Evolutionary conservation across 2,888 invertebrate genomes (phyloP).

Genomic region (Lepidochrysops patricia): DNA sequence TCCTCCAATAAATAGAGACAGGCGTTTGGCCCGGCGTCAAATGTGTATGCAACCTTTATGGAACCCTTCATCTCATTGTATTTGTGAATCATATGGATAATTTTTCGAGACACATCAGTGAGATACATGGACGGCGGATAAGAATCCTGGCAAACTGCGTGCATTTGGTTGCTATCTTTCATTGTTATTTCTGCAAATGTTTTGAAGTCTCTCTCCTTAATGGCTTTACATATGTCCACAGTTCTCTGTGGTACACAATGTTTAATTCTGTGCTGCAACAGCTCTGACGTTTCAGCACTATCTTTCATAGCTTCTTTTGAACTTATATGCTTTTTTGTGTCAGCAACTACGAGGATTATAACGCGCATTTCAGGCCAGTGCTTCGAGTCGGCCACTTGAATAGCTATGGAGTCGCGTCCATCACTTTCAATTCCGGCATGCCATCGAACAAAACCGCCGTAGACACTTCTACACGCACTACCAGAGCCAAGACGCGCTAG

Average conservation of each 20-base stretch:
- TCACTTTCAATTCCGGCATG: conserved; percentile 77
- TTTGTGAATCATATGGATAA: conserved; percentile 86
- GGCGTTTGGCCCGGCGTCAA: conserved; percentile 98
- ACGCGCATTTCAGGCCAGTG: conserved; percentile 95
- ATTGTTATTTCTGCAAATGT: conserved; percentile 95
- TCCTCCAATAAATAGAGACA: conserved; percentile 88
- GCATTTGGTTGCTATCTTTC: conserved; percentile 98
- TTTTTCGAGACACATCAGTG: conserved; percentile 88
- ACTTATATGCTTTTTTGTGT: conserved; percentile 85
- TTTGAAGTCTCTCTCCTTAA: conserved; percentile 82
- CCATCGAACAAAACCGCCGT: conserved; percentile 97
- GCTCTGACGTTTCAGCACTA: conserved; percentile 84
- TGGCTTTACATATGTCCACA: conserved; percentile 65
- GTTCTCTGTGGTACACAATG: conserved; percentile 83
- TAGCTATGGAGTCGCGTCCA: conserved; percentile 85
- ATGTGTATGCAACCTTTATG: conserved; percentile 92
- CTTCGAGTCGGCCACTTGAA: conserved; percentile 79
- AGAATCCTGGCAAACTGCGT: conserved; percentile 94
- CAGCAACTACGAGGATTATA: conserved; percentile 91
- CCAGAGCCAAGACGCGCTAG: conserved; percentile 93
- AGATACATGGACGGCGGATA: conserved; percentile 95
- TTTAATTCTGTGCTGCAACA: conserved; percentile 83
- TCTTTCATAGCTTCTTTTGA: conserved; percentile 94
- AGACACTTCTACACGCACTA: conserved; percentile 95
- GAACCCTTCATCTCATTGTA: conserved; percentile 83